These are phyloP conservation scores for Allobates femoralis DNA, from an alignment of 2,797 vertebrate species.

Conservation along the genomic window DNA sequence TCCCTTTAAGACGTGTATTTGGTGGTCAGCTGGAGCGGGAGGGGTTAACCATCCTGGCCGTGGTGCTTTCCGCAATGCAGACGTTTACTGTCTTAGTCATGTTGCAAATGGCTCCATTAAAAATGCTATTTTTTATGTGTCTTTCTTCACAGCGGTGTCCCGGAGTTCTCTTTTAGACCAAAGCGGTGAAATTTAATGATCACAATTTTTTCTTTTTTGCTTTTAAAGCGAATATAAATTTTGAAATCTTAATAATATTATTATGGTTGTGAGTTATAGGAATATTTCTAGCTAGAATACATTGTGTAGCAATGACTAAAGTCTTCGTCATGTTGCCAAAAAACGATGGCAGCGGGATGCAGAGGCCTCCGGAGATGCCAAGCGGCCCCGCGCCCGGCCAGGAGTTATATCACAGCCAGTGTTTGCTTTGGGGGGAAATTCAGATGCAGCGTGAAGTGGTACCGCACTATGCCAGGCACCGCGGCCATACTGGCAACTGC, in stretches of 20 bases:
- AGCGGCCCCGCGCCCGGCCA: no score
- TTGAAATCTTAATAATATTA: not conserved
- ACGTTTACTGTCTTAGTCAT: not conserved
- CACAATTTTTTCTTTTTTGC: not conserved
- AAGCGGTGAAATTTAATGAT: conserved; percentile 31
- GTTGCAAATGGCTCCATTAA: conserved; percentile 35
- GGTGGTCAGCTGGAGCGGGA: not conserved
- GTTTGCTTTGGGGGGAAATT: no score
- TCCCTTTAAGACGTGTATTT: not conserved
- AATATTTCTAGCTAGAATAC: not conserved
- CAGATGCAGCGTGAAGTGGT: no score
- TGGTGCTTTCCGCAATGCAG: not conserved
- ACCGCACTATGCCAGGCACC: no score
- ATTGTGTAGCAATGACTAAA: no score
- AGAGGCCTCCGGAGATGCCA: no score
- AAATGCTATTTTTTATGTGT: conserved; percentile 6
- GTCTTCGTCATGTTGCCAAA: not conserved
- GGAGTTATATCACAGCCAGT: no score
- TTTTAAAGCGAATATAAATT: not conserved
- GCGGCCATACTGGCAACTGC: no score
- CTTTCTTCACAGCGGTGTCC: not conserved
- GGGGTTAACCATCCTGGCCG: not conserved
- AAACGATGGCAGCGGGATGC: no score
- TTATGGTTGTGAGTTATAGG: not conserved
- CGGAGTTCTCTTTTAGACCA: conserved; percentile 13